These are phyloP conservation scores for Gephyroberyx darwinii DNA, from an alignment of 2,797 vertebrate species.

Conservation along the genomic window DNA sequence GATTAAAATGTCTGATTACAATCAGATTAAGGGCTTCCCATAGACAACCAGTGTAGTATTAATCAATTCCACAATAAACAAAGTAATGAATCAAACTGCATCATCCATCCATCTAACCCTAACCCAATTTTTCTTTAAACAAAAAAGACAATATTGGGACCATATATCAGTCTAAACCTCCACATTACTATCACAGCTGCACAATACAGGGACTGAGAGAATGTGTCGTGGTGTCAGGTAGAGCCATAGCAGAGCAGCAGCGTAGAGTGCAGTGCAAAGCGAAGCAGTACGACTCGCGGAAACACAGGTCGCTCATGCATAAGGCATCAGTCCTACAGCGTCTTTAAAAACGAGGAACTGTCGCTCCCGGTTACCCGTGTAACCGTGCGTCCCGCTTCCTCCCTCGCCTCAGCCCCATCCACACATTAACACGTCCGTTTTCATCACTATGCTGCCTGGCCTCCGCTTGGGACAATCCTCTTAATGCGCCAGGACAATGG, in stretches of 20 bases:
- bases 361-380: slow-evolving; percentile 67
- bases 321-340: slow-evolving; percentile 62
- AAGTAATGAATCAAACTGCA: too few species aligned
- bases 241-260: slow-evolving; percentile 14
- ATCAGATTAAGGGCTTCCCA: too few species aligned
- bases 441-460: slow-evolving; percentile 46
- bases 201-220: slow-evolving; percentile 8
- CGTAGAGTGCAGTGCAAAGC: slow-evolving; percentile 43
- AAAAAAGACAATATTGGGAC: too few species aligned
- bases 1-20: too few species aligned
- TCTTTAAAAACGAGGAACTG: slow-evolving; percentile 66
- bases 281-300: slow-evolving; percentile 49
- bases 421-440: slow-evolving; percentile 71
- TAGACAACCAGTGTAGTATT: too few species aligned
- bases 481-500: slow-evolving; percentile 42
- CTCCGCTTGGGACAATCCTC: slow-evolving; percentile 36
- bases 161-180: background rate
- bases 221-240: slow-evolving; percentile 25
- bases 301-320: slow-evolving; percentile 73
- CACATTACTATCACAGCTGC: slow-evolving; percentile 9
- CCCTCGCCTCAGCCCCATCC: slow-evolving; percentile 29
- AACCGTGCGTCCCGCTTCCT: slow-evolving; percentile 45
- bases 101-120: too few species aligned
- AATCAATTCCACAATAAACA: too few species aligned
- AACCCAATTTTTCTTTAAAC: too few species aligned